phyloP scores from a whole-genome alignment of 2,888 invertebrate genomes.

The Latrodectus hesperus region DNA sequence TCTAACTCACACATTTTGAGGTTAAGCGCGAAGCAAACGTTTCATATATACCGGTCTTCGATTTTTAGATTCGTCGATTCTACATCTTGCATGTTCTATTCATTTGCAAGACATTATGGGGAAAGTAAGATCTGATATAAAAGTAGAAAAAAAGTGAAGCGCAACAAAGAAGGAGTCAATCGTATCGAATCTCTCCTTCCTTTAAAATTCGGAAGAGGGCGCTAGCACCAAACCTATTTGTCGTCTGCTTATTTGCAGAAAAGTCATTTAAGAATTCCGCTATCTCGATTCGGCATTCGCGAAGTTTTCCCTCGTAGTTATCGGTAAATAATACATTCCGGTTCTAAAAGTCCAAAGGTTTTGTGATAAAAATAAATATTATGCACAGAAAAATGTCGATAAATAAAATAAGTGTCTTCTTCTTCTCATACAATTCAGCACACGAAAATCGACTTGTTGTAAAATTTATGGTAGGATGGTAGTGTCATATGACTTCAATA shows the following conservation, averaged over 20 bases:
- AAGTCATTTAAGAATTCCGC: slow-evolving; percentile 61
- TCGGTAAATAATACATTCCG: slow-evolving; percentile 63
- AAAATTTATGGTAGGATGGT: slow-evolving; percentile 46
- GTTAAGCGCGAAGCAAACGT: slow-evolving; percentile 46
- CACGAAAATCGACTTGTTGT: slow-evolving; percentile 38
- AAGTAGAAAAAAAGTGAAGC: slow-evolving; percentile 4
- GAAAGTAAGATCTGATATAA: slow-evolving; percentile 15
- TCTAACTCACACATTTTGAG: slow-evolving; percentile 38
- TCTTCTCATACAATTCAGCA: slow-evolving; percentile 18
- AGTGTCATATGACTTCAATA: slow-evolving; percentile 39
- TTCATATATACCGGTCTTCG: slow-evolving; percentile 50
- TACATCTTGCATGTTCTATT: slow-evolving; percentile 32
- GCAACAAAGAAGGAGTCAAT: slow-evolving; percentile 33
- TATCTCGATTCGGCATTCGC: slow-evolving; percentile 46
- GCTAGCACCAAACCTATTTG: slow-evolving; percentile 38
- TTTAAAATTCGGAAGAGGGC: slow-evolving; percentile 31
- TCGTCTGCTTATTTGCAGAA: slow-evolving; percentile 36
- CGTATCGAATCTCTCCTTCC: slow-evolving; percentile 54
- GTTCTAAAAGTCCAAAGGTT: slow-evolving; percentile 9
- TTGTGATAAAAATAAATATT: slow-evolving; percentile 56
- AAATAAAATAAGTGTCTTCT: slow-evolving; percentile 39
- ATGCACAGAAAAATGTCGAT: slow-evolving; percentile 47
- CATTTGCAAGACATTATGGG: slow-evolving; percentile 6
- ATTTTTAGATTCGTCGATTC: slow-evolving; percentile 52
- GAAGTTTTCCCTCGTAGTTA: slow-evolving; percentile 39